These are phyloP conservation scores for Nannobrachium achirus DNA, from an alignment of 2,113 vertebrate genomes.

Conservation along the genomic window DNA sequence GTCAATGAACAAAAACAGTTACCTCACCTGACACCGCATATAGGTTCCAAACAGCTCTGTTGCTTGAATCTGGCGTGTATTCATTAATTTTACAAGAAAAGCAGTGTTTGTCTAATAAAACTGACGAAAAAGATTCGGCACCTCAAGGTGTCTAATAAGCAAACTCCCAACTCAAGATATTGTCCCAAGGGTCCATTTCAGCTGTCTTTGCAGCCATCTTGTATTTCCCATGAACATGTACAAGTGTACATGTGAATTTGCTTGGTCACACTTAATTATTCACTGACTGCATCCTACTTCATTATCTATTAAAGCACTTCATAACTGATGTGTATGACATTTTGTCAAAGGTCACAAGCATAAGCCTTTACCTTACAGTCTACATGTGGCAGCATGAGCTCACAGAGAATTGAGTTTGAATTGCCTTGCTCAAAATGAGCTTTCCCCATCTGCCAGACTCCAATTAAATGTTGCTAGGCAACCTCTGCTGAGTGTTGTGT, in stretches of 20 bases:
- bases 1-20: slow-evolving; percentile 19
- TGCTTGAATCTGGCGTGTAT: too few species aligned
- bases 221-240: too few species aligned
- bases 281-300: background rate
- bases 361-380: slow-evolving; percentile 4
- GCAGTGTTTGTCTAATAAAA: too few species aligned
- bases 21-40: too few species aligned
- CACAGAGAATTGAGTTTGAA: slow-evolving; percentile 30
- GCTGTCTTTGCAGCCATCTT: too few species aligned
- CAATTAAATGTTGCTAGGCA: slow-evolving; percentile 78
- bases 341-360: background rate
- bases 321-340: background rate
- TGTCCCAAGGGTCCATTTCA: too few species aligned
- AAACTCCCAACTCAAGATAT: too few species aligned
- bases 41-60: too few species aligned
- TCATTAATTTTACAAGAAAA: too few species aligned
- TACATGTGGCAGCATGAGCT: slow-evolving; percentile 42
- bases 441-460: slow-evolving; percentile 60
- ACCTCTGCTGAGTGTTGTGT: slow-evolving; percentile 46
- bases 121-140: too few species aligned
- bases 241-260: background rate
- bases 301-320: background rate
- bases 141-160: too few species aligned
- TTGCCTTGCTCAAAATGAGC: slow-evolving; percentile 42
- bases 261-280: slow-evolving; percentile 12